Percentiles rank a stretch among this genome's conserved stretches.
Conservation (phyloP, 2,797 vertebrate species). For the Prionace glauca region DNA sequence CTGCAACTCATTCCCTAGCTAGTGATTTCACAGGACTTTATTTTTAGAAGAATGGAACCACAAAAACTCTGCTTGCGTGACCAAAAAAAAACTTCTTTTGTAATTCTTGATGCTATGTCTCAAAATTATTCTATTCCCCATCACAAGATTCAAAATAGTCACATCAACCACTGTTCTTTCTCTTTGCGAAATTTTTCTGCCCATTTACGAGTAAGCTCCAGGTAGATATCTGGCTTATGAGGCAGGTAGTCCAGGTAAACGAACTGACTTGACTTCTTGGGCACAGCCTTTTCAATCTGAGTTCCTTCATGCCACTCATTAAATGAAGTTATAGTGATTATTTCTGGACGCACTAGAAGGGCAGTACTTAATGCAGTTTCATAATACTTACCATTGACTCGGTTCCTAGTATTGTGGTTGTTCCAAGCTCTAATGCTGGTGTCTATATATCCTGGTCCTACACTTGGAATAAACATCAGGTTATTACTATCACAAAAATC, state of each 20-base stretch:
- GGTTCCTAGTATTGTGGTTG: constrained; percentile 85
- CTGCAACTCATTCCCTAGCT: background rate
- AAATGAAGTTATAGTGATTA: constrained; percentile 90
- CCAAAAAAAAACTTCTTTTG: background rate
- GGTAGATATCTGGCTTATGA: constrained; percentile 77
- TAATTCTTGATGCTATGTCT: background rate
- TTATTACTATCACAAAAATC: constrained; percentile 80
- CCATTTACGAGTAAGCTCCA: constrained; percentile 90
- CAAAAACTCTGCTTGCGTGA: background rate
- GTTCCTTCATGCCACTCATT: constrained; percentile 98
- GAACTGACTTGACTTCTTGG: constrained; percentile 65
- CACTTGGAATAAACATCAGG: constrained; percentile 86
- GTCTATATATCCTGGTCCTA: constrained; percentile 89
- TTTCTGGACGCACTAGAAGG: constrained; percentile 67
- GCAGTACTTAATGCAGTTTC: constrained; percentile 79
- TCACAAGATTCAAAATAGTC: constrained; percentile 34
- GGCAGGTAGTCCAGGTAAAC: constrained; percentile 87
- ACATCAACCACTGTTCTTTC: constrained; percentile 59
- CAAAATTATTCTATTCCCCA: background rate
- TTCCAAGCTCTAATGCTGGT: constrained; percentile 92
- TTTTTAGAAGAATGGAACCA: background rate
- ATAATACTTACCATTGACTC: constrained; percentile 90
- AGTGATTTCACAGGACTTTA: background rate
- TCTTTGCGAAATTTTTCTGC: constrained; percentile 76
- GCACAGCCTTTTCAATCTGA: constrained; percentile 89